phyloP scores from a whole-genome alignment of 2,113 vertebrate genomes.

The Lagopus muta region DNA sequence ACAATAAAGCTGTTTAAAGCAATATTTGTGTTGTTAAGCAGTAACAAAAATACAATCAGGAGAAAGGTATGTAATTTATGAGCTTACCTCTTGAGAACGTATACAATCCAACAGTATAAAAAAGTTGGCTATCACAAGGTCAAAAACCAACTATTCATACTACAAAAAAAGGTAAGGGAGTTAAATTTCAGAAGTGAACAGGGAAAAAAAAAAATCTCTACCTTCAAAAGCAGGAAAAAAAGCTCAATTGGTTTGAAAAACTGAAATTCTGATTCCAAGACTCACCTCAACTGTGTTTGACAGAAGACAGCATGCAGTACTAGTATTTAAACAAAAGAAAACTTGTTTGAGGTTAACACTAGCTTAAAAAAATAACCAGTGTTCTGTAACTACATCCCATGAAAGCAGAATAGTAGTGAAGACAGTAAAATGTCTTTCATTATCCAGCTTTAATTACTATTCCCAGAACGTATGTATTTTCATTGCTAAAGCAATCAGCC shows the following conservation, averaged over 20 bases:
- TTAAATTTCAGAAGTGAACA: background rate
- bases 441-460: background rate
- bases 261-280: background rate
- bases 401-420: background rate
- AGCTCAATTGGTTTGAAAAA: background rate
- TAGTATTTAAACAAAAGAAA: background rate
- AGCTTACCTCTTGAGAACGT: background rate
- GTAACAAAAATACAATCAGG: background rate
- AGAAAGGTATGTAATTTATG: background rate
- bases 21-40: background rate
- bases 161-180: background rate
- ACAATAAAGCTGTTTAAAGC: background rate
- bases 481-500: background rate
- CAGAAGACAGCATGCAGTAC: background rate
- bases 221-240: background rate
- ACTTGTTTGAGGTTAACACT: background rate
- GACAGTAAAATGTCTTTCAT: background rate
- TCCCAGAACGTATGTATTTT: background rate
- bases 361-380: background rate
- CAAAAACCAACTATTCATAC: background rate
- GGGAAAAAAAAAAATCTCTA: background rate
- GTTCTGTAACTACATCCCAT: background rate
- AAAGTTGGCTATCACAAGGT: background rate
- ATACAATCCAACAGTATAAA: background rate
- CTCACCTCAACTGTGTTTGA: background rate